These are phyloP conservation scores for Gallinago nigripennis DNA, from an alignment of 2,797 vertebrate genomes.

Conservation along the genomic window DNA sequence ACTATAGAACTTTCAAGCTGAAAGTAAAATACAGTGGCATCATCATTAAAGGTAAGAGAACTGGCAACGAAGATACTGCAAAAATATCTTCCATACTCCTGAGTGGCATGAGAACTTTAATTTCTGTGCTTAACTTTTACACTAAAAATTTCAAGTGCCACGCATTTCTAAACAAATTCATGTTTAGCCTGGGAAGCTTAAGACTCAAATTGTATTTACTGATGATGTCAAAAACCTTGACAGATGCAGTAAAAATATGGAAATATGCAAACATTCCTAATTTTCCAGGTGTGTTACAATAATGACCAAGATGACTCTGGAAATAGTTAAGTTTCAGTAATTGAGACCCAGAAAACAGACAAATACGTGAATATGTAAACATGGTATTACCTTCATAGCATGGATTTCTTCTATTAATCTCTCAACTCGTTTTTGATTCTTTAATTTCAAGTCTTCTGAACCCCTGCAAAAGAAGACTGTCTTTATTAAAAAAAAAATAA, in stretches of 20 bases:
- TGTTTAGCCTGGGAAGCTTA: conserved; percentile 47
- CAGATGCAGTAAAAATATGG: conserved; percentile 12
- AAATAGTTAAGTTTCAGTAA: background rate
- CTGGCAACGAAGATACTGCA: conserved; percentile 26
- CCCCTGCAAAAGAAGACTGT: conserved; percentile 74
- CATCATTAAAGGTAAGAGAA: conserved; percentile 43
- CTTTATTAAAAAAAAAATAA: background rate
- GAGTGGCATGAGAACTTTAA: background rate
- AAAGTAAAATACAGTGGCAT: conserved; percentile 46
- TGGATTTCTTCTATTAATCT: conserved; percentile 91
- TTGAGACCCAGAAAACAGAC: background rate
- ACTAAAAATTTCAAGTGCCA: background rate
- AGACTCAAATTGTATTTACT: conserved; percentile 20
- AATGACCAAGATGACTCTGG: background rate
- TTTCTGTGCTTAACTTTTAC: background rate
- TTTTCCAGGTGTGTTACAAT: conserved; percentile 1
- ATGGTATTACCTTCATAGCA: conserved; percentile 83
- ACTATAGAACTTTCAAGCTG: background rate
- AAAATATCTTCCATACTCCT: background rate
- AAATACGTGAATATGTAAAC: background rate
- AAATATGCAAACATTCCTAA: conserved; percentile 2
- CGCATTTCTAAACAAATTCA: conserved; percentile 9
- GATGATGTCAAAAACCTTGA: conserved; percentile 1
- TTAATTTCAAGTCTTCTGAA: conserved; percentile 81
- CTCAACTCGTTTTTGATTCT: conserved; percentile 85